Base-by-base conservation (phyloP, 2,888 invertebrate species). In the Abscondita cerata region DNA sequence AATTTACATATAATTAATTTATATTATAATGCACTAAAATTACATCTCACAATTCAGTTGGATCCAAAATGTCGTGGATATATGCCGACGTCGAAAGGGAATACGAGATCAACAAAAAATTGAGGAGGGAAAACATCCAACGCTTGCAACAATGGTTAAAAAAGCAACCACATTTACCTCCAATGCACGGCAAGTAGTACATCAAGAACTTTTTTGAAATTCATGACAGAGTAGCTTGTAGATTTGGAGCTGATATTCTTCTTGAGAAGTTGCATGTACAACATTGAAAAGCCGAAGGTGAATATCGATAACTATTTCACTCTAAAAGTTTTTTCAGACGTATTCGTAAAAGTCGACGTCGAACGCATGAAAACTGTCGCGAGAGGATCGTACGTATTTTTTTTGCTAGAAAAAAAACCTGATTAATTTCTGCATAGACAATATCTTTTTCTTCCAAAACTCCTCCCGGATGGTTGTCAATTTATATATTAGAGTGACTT, bases 131-230 rank as follows among this genome's bases (percentile, higher is more conserved):
- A 15, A 90, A 90, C 71, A 82, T 90, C 36, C 75, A 80, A 51
- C 83, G 83, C 64, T 75, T 90, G 11, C 72, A 84, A 31, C 82
- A 84, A 15, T 91, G 90, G 90, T 78, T 85, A 31, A 73, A 82
- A 8, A 86, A 85, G 11, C 90, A 90, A 73, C 87, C 89, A 0
- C 89, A 90, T 75, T 77, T 90, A 56, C 85, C 88, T 0, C 75
- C 83, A 66, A 80, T 87, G 1, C 82, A 81, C 64, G 85, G 85
- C 84, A 67, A 60, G 67, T 54, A 61, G n/a, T n/a, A n/a, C n/a
- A n/a, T 12, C n/a, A n/a, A n/a, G n/a, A n/a, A n/a, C n/a, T 2
- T 50, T 20, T n/a, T 16, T 25, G 1, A 33, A 25, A 18, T 56
- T 50, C n/a, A n/a, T 19, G 2, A 4, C 1, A 15, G 12, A 25